Percentiles rank a stretch among this genome's conserved stretches.
phyloP scores from a whole-genome alignment of 2,797 vertebrate species.

The Otolemur crassicaudatus region DNA sequence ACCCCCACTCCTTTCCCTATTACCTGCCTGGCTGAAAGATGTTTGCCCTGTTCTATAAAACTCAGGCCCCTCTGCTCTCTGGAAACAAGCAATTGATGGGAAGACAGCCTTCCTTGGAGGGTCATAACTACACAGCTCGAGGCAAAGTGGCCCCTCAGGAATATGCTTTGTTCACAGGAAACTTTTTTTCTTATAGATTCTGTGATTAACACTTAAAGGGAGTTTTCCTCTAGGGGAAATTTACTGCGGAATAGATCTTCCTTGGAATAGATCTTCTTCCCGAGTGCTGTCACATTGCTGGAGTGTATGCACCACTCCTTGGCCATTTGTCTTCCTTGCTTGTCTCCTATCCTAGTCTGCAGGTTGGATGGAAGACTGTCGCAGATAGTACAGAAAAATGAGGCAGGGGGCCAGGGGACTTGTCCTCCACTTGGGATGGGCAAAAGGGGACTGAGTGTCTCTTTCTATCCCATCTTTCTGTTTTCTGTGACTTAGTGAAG shows the following conservation, averaged over 20 bases:
- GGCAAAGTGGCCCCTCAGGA: slow-evolving; percentile 66
- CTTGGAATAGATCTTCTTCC: slow-evolving; percentile 55
- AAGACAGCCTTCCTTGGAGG: slow-evolving; percentile 62
- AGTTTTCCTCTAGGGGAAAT: slow-evolving; percentile 65
- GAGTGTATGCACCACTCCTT: background rate
- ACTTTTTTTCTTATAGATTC: slow-evolving; percentile 68
- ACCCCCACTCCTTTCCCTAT: background rate
- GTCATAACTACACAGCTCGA: slow-evolving; percentile 40
- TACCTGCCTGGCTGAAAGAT: background rate
- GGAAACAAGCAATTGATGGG: slow-evolving; percentile 53
- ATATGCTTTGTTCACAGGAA: slow-evolving; percentile 35
- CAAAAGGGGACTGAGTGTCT: background rate
- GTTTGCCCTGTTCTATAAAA: slow-evolving; percentile 64
- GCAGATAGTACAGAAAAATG: background rate
- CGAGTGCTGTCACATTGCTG: background rate
- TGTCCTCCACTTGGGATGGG: background rate
- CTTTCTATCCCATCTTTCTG: background rate
- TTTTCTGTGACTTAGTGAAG: background rate
- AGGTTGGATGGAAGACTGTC: background rate
- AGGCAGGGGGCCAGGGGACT: background rate
- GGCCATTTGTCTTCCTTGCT: background rate
- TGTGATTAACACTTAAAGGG: slow-evolving; percentile 71
- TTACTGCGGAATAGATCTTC: slow-evolving; percentile 50
- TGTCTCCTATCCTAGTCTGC: background rate
- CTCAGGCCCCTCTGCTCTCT: slow-evolving; percentile 42